A percentile compares a stretch with the other conserved stretches of the same genome.
These are phyloP conservation scores for Neomorphus geoffroyi DNA, from an alignment of 2,797 vertebrate species.

Conservation along the genomic window DNA sequence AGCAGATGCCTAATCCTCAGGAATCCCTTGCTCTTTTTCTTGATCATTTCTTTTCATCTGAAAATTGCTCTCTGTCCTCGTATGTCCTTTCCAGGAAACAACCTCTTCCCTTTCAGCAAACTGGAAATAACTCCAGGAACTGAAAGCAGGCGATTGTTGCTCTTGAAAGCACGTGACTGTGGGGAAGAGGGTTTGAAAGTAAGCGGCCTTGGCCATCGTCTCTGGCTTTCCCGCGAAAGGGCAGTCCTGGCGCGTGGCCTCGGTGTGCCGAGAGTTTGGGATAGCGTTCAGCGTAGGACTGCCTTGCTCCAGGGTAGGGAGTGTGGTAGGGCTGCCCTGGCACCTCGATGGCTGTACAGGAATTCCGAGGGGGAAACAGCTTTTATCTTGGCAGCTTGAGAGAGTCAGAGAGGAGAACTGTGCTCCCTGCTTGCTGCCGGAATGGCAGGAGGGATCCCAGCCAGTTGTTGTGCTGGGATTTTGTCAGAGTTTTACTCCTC, in stretches of 20 bases:
- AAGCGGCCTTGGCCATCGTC: neutral
- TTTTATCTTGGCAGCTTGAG: neutral
- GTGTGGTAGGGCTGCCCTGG: neutral
- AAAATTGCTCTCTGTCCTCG: neutral
- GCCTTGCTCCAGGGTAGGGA: neutral
- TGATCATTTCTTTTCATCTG: slow-evolving; percentile 1
- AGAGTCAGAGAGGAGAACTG: neutral
- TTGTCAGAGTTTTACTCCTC: neutral
- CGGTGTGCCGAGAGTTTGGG: accelerated
- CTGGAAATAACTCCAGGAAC: neutral
- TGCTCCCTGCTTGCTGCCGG: neutral
- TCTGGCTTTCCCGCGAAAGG: neutral
- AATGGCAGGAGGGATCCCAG: neutral
- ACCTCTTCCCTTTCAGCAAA: slow-evolving; percentile 5
- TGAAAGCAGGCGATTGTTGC: slow-evolving; percentile 20
- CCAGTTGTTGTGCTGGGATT: neutral
- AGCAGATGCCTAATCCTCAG: neutral
- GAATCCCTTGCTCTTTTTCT: slow-evolving; percentile 27
- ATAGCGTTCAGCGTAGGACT: neutral
- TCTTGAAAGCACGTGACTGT: slow-evolving; percentile 62
- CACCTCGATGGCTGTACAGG: neutral
- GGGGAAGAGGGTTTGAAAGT: slow-evolving; percentile 11
- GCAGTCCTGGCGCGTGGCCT: neutral
- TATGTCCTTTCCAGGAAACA: slow-evolving; percentile 4
- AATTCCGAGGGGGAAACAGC: neutral